phyloP scores from a whole-genome alignment of 2,888 invertebrate species.

The Andrena bicolor region DNA sequence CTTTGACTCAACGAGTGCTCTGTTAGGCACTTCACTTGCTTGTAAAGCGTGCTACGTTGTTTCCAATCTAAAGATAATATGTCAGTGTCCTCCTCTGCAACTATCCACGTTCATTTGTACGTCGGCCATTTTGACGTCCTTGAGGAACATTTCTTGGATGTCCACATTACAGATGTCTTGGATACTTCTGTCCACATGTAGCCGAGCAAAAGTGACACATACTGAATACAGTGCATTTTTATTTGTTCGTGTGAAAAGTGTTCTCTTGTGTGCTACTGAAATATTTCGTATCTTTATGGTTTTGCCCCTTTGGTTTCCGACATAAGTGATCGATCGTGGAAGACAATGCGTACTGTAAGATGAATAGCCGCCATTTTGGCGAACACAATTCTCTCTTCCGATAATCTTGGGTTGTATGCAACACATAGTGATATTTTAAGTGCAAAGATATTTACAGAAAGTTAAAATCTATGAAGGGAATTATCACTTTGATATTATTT shows the following conservation, averaged over 20 bases:
- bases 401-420: constrained; percentile 1
- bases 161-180: constrained; percentile 2
- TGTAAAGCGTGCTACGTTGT: background rate
- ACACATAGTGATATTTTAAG: constrained; percentile 9
- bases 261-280: background rate
- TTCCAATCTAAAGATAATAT: background rate
- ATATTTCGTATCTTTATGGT: background rate
- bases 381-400: constrained; percentile 42
- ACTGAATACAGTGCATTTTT: constrained; percentile 6
- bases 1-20: constrained; percentile 22
- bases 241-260: constrained; percentile 18
- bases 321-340: constrained; percentile 34
- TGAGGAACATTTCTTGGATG: constrained; percentile 27
- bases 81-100: background rate
- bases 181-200: background rate
- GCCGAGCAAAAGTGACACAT: constrained; percentile 20
- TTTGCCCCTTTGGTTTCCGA: background rate
- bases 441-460: background rate
- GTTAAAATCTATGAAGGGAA: background rate
- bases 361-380: constrained; percentile 70
- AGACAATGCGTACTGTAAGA: constrained; percentile 35
- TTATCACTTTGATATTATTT: background rate
- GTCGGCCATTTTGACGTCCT: constrained; percentile 75
- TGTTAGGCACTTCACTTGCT: constrained; percentile 29
- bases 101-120: constrained; percentile 29